Percentiles rank a stretch among this genome's conserved stretches.
Evolutionary conservation across 37 sponge, comb jelly and placozoan species (phyloP).

Genomic region (Hexactinellida sp.): DNA sequence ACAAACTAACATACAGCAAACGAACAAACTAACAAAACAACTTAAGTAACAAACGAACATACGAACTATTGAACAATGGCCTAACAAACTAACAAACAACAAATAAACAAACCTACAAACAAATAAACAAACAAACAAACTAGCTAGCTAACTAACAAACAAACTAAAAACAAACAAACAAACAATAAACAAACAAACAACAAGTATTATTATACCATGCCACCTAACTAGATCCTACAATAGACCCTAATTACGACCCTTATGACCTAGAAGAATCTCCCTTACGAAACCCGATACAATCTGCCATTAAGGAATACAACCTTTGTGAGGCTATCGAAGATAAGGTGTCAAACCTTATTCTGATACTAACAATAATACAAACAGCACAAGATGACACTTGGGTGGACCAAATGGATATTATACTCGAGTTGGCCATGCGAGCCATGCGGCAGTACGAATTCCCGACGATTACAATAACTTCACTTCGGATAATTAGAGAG

Average conservation of each 20-base stretch:
- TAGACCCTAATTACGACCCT: background rate
- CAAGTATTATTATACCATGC: too few relatives aligned
- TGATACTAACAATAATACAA: background rate
- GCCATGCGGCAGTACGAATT: background rate
- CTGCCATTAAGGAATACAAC: background rate
- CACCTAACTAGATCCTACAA: too few relatives aligned
- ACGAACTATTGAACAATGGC: too few relatives aligned
- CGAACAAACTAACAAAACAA: too few relatives aligned
- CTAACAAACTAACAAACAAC: too few relatives aligned
- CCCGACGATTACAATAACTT: background rate
- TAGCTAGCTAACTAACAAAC: too few relatives aligned
- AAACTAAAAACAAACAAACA: too few relatives aligned
- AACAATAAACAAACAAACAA: too few relatives aligned
- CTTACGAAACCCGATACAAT: background rate
- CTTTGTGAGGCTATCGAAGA: background rate
- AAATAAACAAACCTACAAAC: too few relatives aligned
- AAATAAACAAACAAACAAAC: too few relatives aligned
- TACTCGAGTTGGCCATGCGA: background rate
- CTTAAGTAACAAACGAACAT: too few relatives aligned
- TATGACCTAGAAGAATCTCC: background rate
- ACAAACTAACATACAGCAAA: too few relatives aligned
- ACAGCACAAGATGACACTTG: background rate
- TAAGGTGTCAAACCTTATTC: conserved; percentile 11
- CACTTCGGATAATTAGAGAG: background rate
- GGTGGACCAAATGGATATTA: background rate